Percentiles rank a stretch among this genome's conserved stretches.
These are phyloP conservation scores for Eupithecia tripunctaria DNA, from an alignment of 2,888 invertebrate species.

Conservation along the genomic window DNA sequence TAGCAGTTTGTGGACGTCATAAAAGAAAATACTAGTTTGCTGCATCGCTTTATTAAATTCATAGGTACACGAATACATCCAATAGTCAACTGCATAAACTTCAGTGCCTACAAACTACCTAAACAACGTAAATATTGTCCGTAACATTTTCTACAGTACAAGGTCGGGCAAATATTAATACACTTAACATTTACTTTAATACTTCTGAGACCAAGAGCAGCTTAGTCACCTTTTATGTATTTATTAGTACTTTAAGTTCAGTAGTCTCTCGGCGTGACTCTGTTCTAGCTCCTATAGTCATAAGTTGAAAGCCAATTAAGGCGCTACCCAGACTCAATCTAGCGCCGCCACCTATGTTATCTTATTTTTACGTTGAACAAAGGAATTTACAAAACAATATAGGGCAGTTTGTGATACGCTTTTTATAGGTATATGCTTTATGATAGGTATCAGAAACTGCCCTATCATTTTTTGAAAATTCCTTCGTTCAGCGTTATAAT, in stretches of 20 bases:
- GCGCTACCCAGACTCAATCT: too few relatives aligned
- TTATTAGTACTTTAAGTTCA: background rate
- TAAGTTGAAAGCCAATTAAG: slow-evolving; percentile 26
- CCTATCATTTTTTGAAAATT: too few relatives aligned
- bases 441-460: too few relatives aligned
- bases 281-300: background rate
- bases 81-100: slow-evolving; percentile 82
- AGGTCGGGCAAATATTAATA: slow-evolving; percentile 68
- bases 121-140: slow-evolving; percentile 83
- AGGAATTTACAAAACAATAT: too few relatives aligned
- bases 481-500: too few relatives aligned
- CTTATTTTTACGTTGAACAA: too few relatives aligned
- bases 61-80: slow-evolving; percentile 79
- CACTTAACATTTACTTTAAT: slow-evolving; percentile 41
- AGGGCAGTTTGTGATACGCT: too few relatives aligned
- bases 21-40: slow-evolving; percentile 48
- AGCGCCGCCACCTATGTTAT: too few relatives aligned
- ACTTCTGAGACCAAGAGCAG: slow-evolving; percentile 26
- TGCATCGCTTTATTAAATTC: slow-evolving; percentile 78
- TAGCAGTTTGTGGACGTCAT: background rate
- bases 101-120: slow-evolving; percentile 83
- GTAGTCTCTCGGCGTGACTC: background rate
- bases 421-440: too few relatives aligned
- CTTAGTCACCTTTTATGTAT: slow-evolving; percentile 3
- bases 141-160: slow-evolving; percentile 74